Percentiles rank a stretch among this genome's conserved stretches.
phyloP scores from a whole-genome alignment of 1,140 invertebrate genomes.

The Calliphora vicina region DNA sequence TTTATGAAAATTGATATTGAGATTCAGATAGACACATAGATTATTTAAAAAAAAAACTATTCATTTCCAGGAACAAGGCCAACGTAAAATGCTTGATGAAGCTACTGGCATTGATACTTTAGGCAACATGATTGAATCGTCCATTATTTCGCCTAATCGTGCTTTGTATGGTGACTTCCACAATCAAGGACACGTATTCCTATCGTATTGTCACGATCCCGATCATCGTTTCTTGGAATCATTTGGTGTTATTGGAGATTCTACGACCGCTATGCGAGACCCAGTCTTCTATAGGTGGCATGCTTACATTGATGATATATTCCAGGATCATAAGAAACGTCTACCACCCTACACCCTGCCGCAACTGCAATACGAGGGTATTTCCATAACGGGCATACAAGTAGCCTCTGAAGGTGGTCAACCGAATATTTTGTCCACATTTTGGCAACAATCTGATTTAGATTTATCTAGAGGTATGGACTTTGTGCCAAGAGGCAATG shows the following conservation, averaged over 20 bases:
- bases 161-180: slow-evolving; percentile 77
- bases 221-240: slow-evolving; percentile 74
- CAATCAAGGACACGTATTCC: slow-evolving; percentile 74
- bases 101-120: slow-evolving; percentile 78
- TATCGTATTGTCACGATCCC: slow-evolving; percentile 77
- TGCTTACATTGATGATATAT: slow-evolving; percentile 80
- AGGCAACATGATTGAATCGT: slow-evolving; percentile 82
- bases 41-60: not conserved
- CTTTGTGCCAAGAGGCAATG: slow-evolving; percentile 74
- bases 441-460: slow-evolving; percentile 79
- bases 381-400: slow-evolving; percentile 68
- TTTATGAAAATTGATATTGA: too few species aligned
- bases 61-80: slow-evolving; percentile 61
- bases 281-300: slow-evolving; percentile 89
- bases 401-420: slow-evolving; percentile 64
- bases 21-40: too few species aligned
- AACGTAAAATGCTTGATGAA: slow-evolving; percentile 69
- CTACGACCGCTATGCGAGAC: slow-evolving; percentile 80
- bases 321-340: slow-evolving; percentile 77
- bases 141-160: slow-evolving; percentile 73
- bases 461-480: slow-evolving; percentile 79
- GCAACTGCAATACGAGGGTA: slow-evolving; percentile 71
- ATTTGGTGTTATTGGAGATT: slow-evolving; percentile 74
- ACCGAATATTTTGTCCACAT: slow-evolving; percentile 70
- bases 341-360: slow-evolving; percentile 69